These are phyloP conservation scores for Channa argus DNA, from an alignment of 2,113 vertebrate genomes.

Conservation along the genomic window DNA sequence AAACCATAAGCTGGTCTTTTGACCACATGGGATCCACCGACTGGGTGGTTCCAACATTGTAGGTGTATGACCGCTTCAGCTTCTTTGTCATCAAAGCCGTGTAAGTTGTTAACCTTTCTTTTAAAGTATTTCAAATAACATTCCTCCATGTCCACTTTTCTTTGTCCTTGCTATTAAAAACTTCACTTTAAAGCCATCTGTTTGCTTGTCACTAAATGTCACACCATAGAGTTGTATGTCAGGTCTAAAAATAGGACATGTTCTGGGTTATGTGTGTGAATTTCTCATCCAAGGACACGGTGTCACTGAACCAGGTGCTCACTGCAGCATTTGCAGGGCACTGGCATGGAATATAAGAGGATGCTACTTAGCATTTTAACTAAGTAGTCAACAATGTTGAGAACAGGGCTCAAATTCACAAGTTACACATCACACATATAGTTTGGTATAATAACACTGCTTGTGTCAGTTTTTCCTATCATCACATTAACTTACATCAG, in stretches of 20 bases:
- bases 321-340: constrained; percentile 51
- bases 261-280: constrained; percentile 53
- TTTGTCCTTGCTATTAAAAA: constrained; percentile 32
- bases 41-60: background rate
- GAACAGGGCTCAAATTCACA: background rate
- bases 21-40: background rate
- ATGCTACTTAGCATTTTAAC: constrained; percentile 19
- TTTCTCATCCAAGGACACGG: constrained; percentile 56
- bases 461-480: background rate
- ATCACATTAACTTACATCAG: constrained; percentile 48
- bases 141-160: background rate
- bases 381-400: background rate
- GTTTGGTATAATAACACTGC: background rate
- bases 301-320: constrained; percentile 63
- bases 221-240: constrained; percentile 27
- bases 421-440: background rate
- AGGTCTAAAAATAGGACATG: constrained; percentile 53
- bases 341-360: constrained; percentile 9
- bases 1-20: background rate
- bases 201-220: constrained; percentile 44
- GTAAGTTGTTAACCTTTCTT: background rate
- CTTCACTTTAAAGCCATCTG: constrained; percentile 20
- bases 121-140: background rate
- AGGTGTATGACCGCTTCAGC: constrained; percentile 11
- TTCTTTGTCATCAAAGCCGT: background rate